phyloP scores from a whole-genome alignment of 2,888 invertebrate genomes.

The Antitype chi region DNA sequence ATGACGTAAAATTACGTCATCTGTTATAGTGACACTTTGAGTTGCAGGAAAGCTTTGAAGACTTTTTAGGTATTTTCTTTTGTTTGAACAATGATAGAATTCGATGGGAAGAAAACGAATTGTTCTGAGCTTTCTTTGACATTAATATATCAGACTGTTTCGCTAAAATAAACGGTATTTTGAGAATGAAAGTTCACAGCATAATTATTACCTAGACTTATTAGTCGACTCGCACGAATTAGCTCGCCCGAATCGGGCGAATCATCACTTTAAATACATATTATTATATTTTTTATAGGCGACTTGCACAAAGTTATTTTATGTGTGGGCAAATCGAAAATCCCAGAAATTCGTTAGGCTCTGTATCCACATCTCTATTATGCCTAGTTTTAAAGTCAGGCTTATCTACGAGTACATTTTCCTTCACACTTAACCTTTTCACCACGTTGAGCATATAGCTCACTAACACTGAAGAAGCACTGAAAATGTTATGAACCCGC shows the following conservation, averaged over 20 bases:
- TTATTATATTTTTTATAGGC: too few species aligned
- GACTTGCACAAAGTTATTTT: too few species aligned
- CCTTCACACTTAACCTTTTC: not conserved
- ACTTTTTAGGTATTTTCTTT: not conserved
- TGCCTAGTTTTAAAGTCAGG: not conserved
- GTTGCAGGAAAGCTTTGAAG: not conserved
- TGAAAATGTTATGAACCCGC: conserved; percentile 23
- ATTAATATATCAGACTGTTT: too few species aligned
- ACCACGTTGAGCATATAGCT: not conserved
- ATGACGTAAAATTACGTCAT: not conserved
- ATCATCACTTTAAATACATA: too few species aligned
- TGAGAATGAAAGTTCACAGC: not conserved
- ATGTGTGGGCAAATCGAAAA: too few species aligned
- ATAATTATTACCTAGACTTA: not conserved
- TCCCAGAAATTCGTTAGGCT: too few species aligned
- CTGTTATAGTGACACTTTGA: not conserved
- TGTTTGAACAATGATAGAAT: not conserved
- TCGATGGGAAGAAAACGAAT: not conserved
- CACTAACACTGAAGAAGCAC: not conserved
- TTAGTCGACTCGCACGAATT: too few species aligned
- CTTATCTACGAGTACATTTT: not conserved
- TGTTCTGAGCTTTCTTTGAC: too few species aligned
- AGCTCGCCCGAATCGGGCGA: too few species aligned
- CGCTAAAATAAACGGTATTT: too few species aligned
- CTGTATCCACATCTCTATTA: too few species aligned